A percentile compares a stretch with the other conserved stretches of the same genome.
These are phyloP conservation scores for Dryobota labecula DNA, from an alignment of 2,888 invertebrate genomes.

Conservation along the genomic window DNA sequence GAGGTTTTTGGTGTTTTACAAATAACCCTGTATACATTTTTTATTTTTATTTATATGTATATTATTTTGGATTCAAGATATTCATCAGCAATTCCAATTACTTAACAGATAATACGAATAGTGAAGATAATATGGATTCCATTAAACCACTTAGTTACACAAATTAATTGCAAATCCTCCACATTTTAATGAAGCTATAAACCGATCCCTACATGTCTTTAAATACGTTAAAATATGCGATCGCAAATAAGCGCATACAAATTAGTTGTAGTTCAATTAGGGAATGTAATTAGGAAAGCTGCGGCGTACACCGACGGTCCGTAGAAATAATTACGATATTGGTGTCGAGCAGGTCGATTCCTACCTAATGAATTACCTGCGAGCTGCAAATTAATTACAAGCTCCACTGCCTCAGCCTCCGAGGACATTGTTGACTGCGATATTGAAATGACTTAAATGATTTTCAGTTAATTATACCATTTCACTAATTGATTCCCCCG, in stretches of 20 bases:
- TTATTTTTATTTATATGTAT: too few species aligned
- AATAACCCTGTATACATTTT: too few species aligned
- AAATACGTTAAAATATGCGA: constrained; percentile 49
- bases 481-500: constrained; percentile 54
- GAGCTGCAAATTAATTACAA: constrained; percentile 79
- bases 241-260: constrained; percentile 63
- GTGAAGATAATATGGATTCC: background rate
- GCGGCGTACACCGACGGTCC: constrained; percentile 49
- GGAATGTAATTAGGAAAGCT: constrained; percentile 79
- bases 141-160: constrained; percentile 3
- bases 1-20: too few species aligned
- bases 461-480: constrained; percentile 68
- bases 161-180: constrained; percentile 19
- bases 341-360: constrained; percentile 70
- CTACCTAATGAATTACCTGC: constrained; percentile 79
- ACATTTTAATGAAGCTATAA: constrained; percentile 35
- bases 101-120: background rate
- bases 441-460: constrained; percentile 64
- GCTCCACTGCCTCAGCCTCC: constrained; percentile 66
- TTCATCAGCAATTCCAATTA: constrained; percentile 1
- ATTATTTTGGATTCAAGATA: background rate
- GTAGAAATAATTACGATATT: constrained; percentile 74
- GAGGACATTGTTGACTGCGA: constrained; percentile 62
- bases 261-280: constrained; percentile 79
- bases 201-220: constrained; percentile 15